Evolutionary conservation across 2,888 invertebrate genomes (phyloP).

Genomic region (Antitype chi): DNA sequence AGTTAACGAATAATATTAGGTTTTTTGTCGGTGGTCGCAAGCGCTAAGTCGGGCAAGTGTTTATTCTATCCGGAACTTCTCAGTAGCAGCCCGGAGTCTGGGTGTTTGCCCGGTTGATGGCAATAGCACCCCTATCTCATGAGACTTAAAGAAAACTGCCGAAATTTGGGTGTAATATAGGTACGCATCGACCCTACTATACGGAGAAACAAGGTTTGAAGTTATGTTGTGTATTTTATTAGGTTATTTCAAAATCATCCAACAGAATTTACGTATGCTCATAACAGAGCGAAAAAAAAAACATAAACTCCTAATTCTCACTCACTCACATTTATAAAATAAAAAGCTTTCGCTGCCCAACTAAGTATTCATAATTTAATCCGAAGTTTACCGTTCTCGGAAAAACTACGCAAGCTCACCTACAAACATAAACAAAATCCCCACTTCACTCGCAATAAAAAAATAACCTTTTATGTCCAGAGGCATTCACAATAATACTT

Average conservation of each 20-base stretch:
- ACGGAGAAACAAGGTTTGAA: no score
- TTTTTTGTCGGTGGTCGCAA: no score
- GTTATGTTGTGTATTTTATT: no score
- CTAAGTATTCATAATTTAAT: constrained; percentile 9
- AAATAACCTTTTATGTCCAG: constrained; percentile 19
- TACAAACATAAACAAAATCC: constrained; percentile 3
- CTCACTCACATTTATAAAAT: neutral
- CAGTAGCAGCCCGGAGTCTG: no score
- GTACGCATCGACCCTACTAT: no score
- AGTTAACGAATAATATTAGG: neutral
- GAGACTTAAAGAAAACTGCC: no score
- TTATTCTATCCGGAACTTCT: no score
- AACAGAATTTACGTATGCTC: neutral
- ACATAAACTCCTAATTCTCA: neutral
- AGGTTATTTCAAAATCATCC: neutral
- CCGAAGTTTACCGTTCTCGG: neutral
- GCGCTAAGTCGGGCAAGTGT: no score
- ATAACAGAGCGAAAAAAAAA: neutral
- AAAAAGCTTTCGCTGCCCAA: neutral
- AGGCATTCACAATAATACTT: constrained; percentile 42
- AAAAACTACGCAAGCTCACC: constrained; percentile 1
- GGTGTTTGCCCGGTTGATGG: no score
- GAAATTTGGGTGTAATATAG: no score
- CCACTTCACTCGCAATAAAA: constrained; percentile 15
- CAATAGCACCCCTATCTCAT: no score